A percentile compares a stretch with the other conserved stretches of the same genome.
phyloP scores from a whole-genome alignment of 2,113 vertebrate species.

The Notiomystis cincta region DNA sequence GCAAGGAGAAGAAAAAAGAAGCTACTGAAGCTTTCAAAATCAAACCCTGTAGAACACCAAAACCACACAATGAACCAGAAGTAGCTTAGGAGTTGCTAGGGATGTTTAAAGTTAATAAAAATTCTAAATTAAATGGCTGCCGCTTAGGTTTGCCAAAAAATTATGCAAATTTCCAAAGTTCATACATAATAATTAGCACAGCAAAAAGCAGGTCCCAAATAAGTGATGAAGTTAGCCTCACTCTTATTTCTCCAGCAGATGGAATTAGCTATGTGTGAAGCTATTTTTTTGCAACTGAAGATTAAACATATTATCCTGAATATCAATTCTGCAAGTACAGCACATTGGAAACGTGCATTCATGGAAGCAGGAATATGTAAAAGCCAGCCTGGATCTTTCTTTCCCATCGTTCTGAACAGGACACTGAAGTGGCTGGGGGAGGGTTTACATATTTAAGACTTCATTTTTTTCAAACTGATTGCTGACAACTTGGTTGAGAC shows the following conservation, averaged over 20 bases:
- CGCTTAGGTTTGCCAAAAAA: slow-evolving; percentile 3
- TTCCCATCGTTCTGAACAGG: neutral
- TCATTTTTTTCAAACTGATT: neutral
- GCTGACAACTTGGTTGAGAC: neutral
- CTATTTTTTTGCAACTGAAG: neutral
- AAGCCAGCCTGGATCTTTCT: neutral
- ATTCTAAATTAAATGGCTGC: slow-evolving; percentile 41
- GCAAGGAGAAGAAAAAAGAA: neutral
- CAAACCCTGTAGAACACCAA: neutral
- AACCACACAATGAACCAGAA: neutral
- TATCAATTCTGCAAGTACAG: neutral
- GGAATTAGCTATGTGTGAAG: slow-evolving; percentile 29
- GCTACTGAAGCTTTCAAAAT: neutral
- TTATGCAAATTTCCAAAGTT: slow-evolving; percentile 34
- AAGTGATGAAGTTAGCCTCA: neutral
- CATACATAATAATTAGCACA: slow-evolving; percentile 43
- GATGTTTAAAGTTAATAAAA: slow-evolving; percentile 27
- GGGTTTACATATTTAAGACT: neutral
- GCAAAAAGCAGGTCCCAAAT: slow-evolving; percentile 22
- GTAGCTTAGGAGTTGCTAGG: neutral
- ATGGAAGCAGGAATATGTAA: neutral
- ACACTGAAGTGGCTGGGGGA: neutral
- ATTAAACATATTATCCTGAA: neutral
- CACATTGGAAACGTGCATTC: neutral
- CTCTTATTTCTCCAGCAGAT: slow-evolving; percentile 36